Evolutionary conservation across 2,888 invertebrate species (phyloP).

Genomic region (Pristionchus entomophagus): DNA sequence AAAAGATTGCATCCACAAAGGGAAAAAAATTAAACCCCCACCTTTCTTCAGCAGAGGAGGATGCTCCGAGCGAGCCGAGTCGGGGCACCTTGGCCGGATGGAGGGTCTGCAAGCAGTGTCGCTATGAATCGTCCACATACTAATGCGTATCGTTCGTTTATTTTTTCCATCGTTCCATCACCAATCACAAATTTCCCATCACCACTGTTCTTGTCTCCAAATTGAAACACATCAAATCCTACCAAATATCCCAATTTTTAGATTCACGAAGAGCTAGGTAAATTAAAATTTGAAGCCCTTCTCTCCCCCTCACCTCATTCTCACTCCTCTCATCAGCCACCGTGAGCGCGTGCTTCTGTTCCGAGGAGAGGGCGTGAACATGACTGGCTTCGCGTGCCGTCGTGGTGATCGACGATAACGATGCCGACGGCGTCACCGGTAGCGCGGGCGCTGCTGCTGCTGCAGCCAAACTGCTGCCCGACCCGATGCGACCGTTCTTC

Average conservation of each 20-base stretch:
- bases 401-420: conserved; percentile 4
- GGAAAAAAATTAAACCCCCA: background rate
- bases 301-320: conserved; percentile 38
- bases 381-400: background rate
- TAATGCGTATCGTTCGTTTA: background rate
- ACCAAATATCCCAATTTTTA: background rate
- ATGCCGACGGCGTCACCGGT: background rate
- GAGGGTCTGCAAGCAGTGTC: conserved; percentile 13
- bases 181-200: background rate
- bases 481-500: conserved; percentile 56
- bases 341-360: conserved; percentile 59
- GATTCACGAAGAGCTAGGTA: no score
- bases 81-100: conserved; percentile 42
- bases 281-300: background rate
- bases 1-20: background rate
- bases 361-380: conserved; percentile 49
- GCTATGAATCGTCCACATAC: background rate
- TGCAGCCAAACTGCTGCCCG: background rate
- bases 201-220: background rate
- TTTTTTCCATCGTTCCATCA: background rate
- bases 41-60: background rate
- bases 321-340: conserved; percentile 61
- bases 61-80: background rate
- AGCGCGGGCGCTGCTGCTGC: background rate
- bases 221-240: background rate